Base-by-base conservation (phyloP, 2,888 invertebrate genomes). In the Endomychus coccineus region DNA sequence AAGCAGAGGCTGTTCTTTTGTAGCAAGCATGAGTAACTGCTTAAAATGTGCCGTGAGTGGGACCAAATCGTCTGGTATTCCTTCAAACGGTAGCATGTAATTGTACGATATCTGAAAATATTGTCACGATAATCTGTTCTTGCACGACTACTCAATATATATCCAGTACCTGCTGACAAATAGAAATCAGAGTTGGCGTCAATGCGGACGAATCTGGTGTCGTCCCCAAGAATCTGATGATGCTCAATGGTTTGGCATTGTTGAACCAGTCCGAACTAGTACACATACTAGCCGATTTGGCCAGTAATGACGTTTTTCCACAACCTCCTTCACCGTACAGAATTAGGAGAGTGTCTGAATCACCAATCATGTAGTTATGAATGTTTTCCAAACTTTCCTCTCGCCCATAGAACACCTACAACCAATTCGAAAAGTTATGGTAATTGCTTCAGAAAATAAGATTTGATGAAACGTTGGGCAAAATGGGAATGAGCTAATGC, bases 31-130 rank as follows among this genome's bases (percentile, higher is more conserved):
- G 39, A 96, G 68, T 27, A 97, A 73, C 51, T 92, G 87, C 67
- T 97, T 97, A 69, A 97, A 94, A 67, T 95, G 87, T 1, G 92
- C 92, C 4, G 94, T 94, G 21, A 97, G 70, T 1, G 95, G 95
- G 16, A 96, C 94, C 51, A 97, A 68, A 62, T 97, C 97, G 55
- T 94, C 92, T 0, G 97, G 97, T 36, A 96, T 94, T 34, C 87
- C 83, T 58, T 94, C 92, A 62, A 90, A 89, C 0, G 90, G 84
- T 23, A 91, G 69, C 69, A 88, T 86, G 56, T 84, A 88, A 66
- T 91, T 92, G 69, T 92, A 92, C 0, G 88, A 89, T 47, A 90
- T 83, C 86, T 88, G 64, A 7, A 71, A 68, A 43, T 43, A 29
- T 33, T 33, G 5, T 28, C 19, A 5, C 13, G 24, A 6, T 10